These are phyloP conservation scores for Dryobota labecula DNA, from an alignment of 2,888 invertebrate genomes.

Conservation along the genomic window DNA sequence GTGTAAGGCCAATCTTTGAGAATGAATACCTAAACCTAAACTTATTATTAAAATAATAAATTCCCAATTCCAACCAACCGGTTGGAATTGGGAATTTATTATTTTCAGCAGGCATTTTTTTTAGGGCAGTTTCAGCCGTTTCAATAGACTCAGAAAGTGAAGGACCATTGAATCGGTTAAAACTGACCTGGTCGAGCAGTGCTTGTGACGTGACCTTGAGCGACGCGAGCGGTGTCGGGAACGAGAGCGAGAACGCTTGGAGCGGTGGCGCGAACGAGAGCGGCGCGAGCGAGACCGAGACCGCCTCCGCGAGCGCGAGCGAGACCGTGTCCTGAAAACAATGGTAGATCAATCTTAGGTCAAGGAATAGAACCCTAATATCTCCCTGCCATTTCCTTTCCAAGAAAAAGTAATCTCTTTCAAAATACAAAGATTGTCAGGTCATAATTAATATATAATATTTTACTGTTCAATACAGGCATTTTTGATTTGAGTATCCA, in stretches of 20 bases:
- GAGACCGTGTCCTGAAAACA: slow-evolving; percentile 87
- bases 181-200: slow-evolving; percentile 86
- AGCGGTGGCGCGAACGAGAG: slow-evolving; percentile 90
- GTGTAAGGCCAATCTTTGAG: background rate
- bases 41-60: background rate
- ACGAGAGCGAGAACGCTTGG: slow-evolving; percentile 90
- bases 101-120: no score
- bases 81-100: no score
- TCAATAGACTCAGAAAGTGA: slow-evolving; percentile 18
- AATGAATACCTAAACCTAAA: background rate
- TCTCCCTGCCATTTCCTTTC: background rate
- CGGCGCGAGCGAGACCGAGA: slow-evolving; percentile 92
- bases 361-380: background rate
- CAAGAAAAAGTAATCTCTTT: background rate
- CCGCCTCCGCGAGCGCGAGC: slow-evolving; percentile 88
- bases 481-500: background rate
- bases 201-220: slow-evolving; percentile 90
- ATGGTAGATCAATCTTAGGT: slow-evolving; percentile 18
- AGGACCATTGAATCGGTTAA: slow-evolving; percentile 39
- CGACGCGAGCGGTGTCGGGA: slow-evolving; percentile 91
- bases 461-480: background rate
- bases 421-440: no score
- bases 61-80: slow-evolving; percentile 2
- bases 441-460: background rate
- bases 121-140: slow-evolving; percentile 44